Evolutionary conservation across 1,140 invertebrate species (phyloP).

Genomic region (Mactra quadrangularis): DNA sequence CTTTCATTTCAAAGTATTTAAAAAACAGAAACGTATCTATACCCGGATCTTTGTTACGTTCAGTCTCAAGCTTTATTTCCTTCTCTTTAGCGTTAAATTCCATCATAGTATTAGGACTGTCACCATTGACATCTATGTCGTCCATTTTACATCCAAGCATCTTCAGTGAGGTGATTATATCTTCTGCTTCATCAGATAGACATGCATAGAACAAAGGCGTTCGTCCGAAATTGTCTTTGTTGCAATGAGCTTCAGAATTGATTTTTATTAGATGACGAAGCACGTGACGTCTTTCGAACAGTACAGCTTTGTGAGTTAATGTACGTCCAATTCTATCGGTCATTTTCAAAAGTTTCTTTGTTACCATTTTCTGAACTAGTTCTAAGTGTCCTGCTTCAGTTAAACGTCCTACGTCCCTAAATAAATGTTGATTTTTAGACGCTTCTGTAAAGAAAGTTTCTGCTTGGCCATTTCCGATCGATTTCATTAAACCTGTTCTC

Average conservation of each 20-base stretch:
- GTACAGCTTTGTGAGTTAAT: neutral
- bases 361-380: neutral
- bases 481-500: neutral
- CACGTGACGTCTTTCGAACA: slow-evolving; percentile 41
- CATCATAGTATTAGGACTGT: neutral
- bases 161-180: neutral
- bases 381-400: slow-evolving; percentile 8
- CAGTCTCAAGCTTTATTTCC: neutral
- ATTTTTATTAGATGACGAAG: slow-evolving; percentile 18
- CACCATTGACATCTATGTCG: slow-evolving; percentile 16
- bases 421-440: neutral
- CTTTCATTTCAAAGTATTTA: slow-evolving; percentile 49
- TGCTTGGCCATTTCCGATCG: neutral
- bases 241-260: neutral
- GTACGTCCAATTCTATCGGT: slow-evolving; percentile 34
- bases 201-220: slow-evolving; percentile 44
- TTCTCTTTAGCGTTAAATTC: slow-evolving; percentile 19
- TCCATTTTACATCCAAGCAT: slow-evolving; percentile 34
- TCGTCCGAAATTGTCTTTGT: slow-evolving; percentile 5
- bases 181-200: slow-evolving; percentile 21
- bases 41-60: slow-evolving; percentile 4
- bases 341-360: neutral
- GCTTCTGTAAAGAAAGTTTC: slow-evolving; percentile 3
- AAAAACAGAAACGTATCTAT: slow-evolving; percentile 37
- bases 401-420: neutral